Evolutionary conservation across 2,797 vertebrate species (phyloP), one percentile per base, ranked within the genome.

Genomic region (Lagodon rhomboides): DNA sequence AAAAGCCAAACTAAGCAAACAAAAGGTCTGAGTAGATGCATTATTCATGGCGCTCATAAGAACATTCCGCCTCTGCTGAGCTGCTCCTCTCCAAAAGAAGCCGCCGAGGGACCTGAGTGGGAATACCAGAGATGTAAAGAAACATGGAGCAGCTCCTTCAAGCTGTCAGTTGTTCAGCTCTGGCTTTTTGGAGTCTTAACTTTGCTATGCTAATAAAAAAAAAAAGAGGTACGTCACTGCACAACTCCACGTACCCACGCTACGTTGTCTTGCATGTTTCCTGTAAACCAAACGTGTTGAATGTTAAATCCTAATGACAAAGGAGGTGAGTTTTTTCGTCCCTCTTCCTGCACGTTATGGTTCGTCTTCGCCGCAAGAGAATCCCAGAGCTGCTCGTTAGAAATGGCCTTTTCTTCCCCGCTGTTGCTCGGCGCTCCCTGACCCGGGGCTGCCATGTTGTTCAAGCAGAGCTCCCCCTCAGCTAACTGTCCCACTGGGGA

Each of bases 351-450:
- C 79, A 38, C 0, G 53, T 43, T 73, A 20, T 15, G 17, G 27
- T 65, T 79, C 0, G 2, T 63, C 20, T 82, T 25, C 25, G 38
- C 62, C 49, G 27, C 59, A 44, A 43, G 34, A 72, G 55, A 77
- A 76, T 90, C 83, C 85, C 82, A 16, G 23, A 66, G 89, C 89
- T 87, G 76, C 90, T 93, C 88, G 86, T 93, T 93, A 91, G 68
- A 82, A 79, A 75, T 10, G 22, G 60, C 70, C 62, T 75, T 27
- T 59, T 79, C 68, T 76, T 84, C 79, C 60, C 59, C 80, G 18
- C 65, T 47, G 61, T 59, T 59, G 51, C 56, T 74, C 50, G 56
- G 74, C 27, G 3, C 77, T 62, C 18, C 20, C 53, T 55, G 61
- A 75, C 72, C 83, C 74, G 27, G 20, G 11, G 69, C 80, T 50